Evolutionary conservation across 2,797 vertebrate species (phyloP).

Genomic region (Sebastes hubbsi): DNA sequence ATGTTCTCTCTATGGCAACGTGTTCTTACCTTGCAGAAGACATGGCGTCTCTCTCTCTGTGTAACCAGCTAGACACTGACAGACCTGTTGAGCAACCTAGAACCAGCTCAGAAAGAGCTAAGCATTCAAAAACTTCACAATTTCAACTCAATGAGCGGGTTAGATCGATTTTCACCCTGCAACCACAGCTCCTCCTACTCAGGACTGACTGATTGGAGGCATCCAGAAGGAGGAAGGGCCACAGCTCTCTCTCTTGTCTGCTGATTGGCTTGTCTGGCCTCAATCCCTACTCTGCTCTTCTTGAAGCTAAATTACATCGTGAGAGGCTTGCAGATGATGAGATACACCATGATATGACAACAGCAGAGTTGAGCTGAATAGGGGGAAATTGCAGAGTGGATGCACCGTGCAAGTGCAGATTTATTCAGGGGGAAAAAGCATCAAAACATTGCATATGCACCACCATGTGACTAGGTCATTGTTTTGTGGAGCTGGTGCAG

Average conservation of each 20-base stretch:
- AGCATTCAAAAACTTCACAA: slow-evolving; percentile 58
- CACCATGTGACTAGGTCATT: slow-evolving; percentile 21
- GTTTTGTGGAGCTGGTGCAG: not conserved
- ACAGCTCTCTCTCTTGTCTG: not conserved
- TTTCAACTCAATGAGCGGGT: slow-evolving; percentile 49
- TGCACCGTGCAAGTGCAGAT: not conserved
- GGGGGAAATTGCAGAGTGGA: not conserved
- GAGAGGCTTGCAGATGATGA: slow-evolving; percentile 42
- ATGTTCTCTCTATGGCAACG: not conserved
- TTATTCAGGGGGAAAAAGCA: not conserved
- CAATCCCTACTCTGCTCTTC: not conserved
- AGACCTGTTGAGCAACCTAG: slow-evolving; percentile 71
- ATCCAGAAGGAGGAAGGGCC: slow-evolving; percentile 38
- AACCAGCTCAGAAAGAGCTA: slow-evolving; percentile 48
- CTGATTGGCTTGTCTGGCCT: slow-evolving; percentile 54
- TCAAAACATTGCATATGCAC: not conserved
- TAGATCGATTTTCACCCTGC: slow-evolving; percentile 57
- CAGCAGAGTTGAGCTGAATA: not conserved
- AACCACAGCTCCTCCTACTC: slow-evolving; percentile 42
- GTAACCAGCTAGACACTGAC: slow-evolving; percentile 17
- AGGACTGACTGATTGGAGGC: slow-evolving; percentile 58
- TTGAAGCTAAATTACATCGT: not conserved
- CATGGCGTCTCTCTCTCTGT: slow-evolving; percentile 69
- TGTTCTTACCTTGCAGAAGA: slow-evolving; percentile 77
- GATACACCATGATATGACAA: not conserved